Base-by-base conservation (phyloP, 2,888 invertebrate species). In the Cataglyphis altisquamis region DNA sequence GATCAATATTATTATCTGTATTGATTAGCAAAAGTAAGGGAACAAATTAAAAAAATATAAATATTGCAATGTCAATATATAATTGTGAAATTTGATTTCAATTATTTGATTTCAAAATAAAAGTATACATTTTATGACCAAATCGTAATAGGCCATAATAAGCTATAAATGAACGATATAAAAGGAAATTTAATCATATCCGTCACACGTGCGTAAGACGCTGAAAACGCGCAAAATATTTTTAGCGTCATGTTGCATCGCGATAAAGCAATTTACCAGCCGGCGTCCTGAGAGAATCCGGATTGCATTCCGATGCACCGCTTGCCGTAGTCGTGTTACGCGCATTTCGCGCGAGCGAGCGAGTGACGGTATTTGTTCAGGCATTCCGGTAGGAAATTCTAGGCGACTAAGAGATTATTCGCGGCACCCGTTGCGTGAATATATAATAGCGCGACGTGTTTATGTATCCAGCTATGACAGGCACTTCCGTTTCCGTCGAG, bases 401-500 rank as follows among this genome's bases (percentile, higher is more conserved):
- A 89, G 89, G 88, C 90, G 90, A 90, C 90, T 85, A 86, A 89
- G 90, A 89, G 90, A 90, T 90, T 90, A 92, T 92, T 93, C 91
- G 92, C 91, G 91, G 91, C 91, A 91, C 92, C 92, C 92, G 92
- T 92, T 92, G 91, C 93, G 92, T 92, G 92, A 94, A 94, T 92
- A 92, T 93, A 91, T 93, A 93, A 93, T 92, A 92, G 91, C 91
- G 85, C 89, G 87, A 90, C 87, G 89, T 93, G 92, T 94, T 94
- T 94, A 92, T 93, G 92, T 93, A 93, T 91, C 92, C 93, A 94
- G 93, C 92, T 94, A 93, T 94, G 94, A 94, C 94, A 94, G 93
- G 91, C 92, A 93, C 93, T 94, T 94, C 94, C 94, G 94, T 92
- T 94, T 94, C 94, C 94, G 94, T 93, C 89, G 91, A 90, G 90